Base-by-base conservation (phyloP, 1,140 invertebrate species). In the Stratiolaelaps scimitus region DNA sequence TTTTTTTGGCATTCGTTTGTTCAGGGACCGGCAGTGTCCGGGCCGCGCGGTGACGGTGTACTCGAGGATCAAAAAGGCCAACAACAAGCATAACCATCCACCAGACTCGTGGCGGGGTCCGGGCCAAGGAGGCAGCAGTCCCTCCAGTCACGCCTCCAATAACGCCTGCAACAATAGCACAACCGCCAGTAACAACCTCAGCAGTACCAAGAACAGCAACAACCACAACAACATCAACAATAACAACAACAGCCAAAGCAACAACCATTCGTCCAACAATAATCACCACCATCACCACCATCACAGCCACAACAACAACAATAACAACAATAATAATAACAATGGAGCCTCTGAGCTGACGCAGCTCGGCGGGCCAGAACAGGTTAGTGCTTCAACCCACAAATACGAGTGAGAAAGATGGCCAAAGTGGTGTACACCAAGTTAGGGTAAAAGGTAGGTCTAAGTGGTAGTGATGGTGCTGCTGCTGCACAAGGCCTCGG, bases 51-150 rank as follows among this genome's bases (percentile, higher is more conserved):
- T 73, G n/a, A 73, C 72, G 65, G 71, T 72, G 15, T 70, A 73
- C 68, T 72, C 70, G 67, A 69, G 71, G 34, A 72, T 73, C 45
- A 73, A 73, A 67, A 73, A 73, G 67, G 71, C 71, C 30, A 73
- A 73, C 43, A 73, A 73, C 67, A 72, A 72, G 65, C 72, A 73
- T 43, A 73, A 73, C 45, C 72, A 73, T 67, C 72, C 72, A 65
- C 71, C 72, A 26, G 71, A 72, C 65, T 67, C 69, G n/a, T 70
- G 69, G 69, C 65, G 69, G 69, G 67, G 56, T 68, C 13, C 68
- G 68, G 40, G 67, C 65, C 44, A 67, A 69, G 67, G 68, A 67
- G 66, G 68, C 67, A 66, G 67, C 67, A 53, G 67, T 67, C 43
- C 66, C 66, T 15, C 66, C 67, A 48, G 66, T 67, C 43, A 67